These are phyloP conservation scores for Pandion haliaetus DNA, from an alignment of 2,113 vertebrate genomes.

Conservation along the genomic window DNA sequence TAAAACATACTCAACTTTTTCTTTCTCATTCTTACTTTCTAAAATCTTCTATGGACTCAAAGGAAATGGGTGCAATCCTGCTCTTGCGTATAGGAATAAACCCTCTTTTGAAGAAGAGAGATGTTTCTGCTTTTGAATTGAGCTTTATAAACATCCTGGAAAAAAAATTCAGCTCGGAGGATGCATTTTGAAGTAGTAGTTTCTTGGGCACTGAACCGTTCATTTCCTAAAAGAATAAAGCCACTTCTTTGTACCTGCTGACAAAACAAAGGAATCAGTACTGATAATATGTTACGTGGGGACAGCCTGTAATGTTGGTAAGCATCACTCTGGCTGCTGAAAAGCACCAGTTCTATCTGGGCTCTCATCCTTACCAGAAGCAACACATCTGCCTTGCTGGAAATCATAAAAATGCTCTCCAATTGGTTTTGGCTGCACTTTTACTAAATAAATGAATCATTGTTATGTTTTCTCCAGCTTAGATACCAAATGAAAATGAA, in stretches of 20 bases:
- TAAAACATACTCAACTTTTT: neutral
- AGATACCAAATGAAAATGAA: neutral
- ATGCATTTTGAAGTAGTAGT: neutral
- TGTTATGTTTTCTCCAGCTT: neutral
- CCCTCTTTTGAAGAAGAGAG: neutral
- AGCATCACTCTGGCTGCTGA: neutral
- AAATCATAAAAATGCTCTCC: neutral
- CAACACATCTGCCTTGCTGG: neutral
- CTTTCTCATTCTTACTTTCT: neutral
- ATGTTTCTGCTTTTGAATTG: neutral
- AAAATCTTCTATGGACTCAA: neutral
- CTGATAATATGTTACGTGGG: rapidly evolving
- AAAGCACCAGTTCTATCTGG: neutral
- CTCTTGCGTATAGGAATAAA: neutral
- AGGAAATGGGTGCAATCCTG: neutral
- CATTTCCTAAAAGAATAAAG: neutral
- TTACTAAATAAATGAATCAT: neutral
- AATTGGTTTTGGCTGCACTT: neutral
- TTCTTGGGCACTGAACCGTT: neutral
- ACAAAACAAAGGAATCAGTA: neutral
- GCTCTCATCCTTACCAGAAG: neutral
- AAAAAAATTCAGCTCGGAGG: neutral
- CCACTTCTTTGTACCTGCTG: neutral
- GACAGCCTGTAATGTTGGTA: neutral
- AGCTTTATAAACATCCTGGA: neutral